Evolutionary conservation across 2,113 vertebrate species (phyloP).

Genomic region (Leptobrachium leishanense): DNA sequence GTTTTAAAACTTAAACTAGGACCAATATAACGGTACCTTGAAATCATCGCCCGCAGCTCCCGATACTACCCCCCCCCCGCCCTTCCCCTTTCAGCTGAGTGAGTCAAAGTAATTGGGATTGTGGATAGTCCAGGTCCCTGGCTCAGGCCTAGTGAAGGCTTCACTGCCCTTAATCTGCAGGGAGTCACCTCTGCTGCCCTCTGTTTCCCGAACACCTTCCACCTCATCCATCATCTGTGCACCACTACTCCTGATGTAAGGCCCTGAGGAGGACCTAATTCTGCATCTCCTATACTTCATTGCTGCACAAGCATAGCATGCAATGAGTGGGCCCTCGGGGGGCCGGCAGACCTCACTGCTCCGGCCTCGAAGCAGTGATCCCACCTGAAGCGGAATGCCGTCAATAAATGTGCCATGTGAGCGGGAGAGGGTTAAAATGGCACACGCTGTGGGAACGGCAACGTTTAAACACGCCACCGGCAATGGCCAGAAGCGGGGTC

Average conservation of each 20-base stretch:
- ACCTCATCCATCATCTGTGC: constrained; percentile 49
- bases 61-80: neutral
- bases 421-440: constrained; percentile 11
- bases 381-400: neutral
- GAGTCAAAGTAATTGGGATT: constrained; percentile 45
- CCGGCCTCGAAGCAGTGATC: constrained; percentile 33
- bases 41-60: constrained; percentile 13
- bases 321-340: constrained; percentile 33
- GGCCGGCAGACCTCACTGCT: constrained; percentile 21
- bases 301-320: neutral
- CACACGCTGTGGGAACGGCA: neutral
- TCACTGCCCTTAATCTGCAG: constrained; percentile 48
- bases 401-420: neutral
- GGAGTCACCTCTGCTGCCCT: constrained; percentile 46
- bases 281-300: constrained; percentile 21
- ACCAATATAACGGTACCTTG: neutral
- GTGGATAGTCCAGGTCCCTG: constrained; percentile 25
- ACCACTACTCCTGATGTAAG: constrained; percentile 27
- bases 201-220: constrained; percentile 34
- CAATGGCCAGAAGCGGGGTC: neutral
- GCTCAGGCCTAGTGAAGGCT: constrained; percentile 39
- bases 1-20: neutral
- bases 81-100: constrained; percentile 31
- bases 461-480: constrained; percentile 16
- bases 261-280: constrained; percentile 18